Evolutionary conservation across 2,113 vertebrate genomes (phyloP), one percentile per base, ranked within the genome.

Genomic region (Ageneiosus marmoratus): DNA sequence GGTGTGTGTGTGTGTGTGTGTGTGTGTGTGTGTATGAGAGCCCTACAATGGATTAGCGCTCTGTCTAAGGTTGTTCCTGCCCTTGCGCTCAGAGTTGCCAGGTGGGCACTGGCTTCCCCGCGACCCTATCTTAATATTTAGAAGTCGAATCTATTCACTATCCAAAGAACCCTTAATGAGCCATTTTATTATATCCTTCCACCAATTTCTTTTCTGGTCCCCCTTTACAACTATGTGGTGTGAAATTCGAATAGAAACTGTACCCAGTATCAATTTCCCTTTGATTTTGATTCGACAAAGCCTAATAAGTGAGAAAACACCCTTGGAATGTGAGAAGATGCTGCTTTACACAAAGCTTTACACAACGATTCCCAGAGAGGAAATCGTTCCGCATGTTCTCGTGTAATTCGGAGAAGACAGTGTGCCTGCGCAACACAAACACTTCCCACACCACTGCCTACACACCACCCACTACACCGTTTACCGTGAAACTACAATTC

Each of bases 401-500:
- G 37, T 58, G 55, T 79, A 32, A 74, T 63, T 44, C 37, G 16
- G 70, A 63, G 29, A 65, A 72, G 16, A 58, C 50, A 18, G 20
- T 27, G 50, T 16, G n/a, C n/a, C n/a, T n/a, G 55, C 60, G 63
- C 41, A 46, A 34, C 24, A 16, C 70, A 60, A 78, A 85, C 83
- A 82, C 76, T 51, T 69, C 80, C 75, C 75, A 87, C 69, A 1
- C 75, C 44, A 5, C 62, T 37, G 63, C 82, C 82, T 58, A 70
- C 82, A 69, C 74, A 69, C 58, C 80, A 48, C 63, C 82, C 85
- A 84, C 80, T 18, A 75, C 18, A 29, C 12, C 34, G 46, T 51
- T 63, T 75, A 58, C 37, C 69, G 46, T 29, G 58, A 80, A 83
- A 85, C 83, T 80, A 83, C 77, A 63, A 80, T 83, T 83, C 80